phyloP scores from a whole-genome alignment of 2,888 invertebrate species.

The Meteorus cinctellus region DNA sequence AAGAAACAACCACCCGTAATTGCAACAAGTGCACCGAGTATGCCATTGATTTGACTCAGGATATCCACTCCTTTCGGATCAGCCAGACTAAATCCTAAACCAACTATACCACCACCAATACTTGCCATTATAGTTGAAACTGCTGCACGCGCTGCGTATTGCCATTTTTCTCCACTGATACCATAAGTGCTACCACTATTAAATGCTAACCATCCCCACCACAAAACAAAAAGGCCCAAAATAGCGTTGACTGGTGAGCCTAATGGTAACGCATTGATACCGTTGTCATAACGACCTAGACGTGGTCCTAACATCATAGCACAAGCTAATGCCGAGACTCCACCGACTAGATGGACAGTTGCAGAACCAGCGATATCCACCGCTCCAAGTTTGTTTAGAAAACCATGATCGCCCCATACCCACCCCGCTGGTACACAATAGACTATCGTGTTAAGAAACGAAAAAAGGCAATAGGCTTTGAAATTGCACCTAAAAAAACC shows the following conservation, averaged over 20 bases:
- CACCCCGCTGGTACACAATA: slow-evolving; percentile 96
- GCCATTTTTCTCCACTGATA: slow-evolving; percentile 90
- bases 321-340: slow-evolving; percentile 80
- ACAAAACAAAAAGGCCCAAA: slow-evolving; percentile 92
- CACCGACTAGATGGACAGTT: slow-evolving; percentile 91
- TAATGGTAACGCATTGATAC: slow-evolving; percentile 83
- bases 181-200: slow-evolving; percentile 94
- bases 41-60: slow-evolving; percentile 89
- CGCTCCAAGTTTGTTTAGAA: slow-evolving; percentile 86
- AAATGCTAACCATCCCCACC: slow-evolving; percentile 98
- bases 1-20: slow-evolving; percentile 92
- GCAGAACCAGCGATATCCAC: slow-evolving; percentile 96
- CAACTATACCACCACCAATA: slow-evolving; percentile 89
- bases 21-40: slow-evolving; percentile 90
- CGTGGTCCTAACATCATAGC: slow-evolving; percentile 93
- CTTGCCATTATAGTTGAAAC: slow-evolving; percentile 94
- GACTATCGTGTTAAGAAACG: slow-evolving; percentile 89
- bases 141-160: slow-evolving; percentile 91
- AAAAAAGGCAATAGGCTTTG: slow-evolving; percentile 92
- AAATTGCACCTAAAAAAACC: slow-evolving; percentile 83
- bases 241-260: slow-evolving; percentile 93
- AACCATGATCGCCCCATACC: slow-evolving; percentile 94
- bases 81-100: slow-evolving; percentile 76
- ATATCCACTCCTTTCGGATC: slow-evolving; percentile 85
- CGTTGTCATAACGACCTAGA: slow-evolving; percentile 87